Evolutionary conservation across 2,113 vertebrate species (phyloP).

Genomic region (Actenoides hombroni): DNA sequence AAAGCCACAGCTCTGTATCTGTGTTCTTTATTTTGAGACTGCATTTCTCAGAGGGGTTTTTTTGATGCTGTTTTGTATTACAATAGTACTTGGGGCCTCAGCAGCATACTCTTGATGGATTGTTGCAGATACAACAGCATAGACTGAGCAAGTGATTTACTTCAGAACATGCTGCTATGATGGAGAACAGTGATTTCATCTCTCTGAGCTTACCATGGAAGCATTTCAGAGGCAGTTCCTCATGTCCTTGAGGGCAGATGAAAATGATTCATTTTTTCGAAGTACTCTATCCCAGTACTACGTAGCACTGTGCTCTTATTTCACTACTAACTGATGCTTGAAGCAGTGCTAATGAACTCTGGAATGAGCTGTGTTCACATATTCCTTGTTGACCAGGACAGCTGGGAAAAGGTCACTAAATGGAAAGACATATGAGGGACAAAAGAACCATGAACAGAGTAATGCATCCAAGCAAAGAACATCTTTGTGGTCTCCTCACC

Average conservation of each 20-base stretch:
- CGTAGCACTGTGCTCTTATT: background rate
- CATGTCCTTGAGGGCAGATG: too few relatives aligned
- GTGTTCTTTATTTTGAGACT: background rate
- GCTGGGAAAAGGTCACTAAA: background rate
- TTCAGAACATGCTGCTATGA: background rate
- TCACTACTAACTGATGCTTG: background rate
- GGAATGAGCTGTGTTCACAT: background rate
- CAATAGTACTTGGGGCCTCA: background rate
- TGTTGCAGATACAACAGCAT: background rate
- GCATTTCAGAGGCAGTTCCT: background rate
- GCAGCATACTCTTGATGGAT: background rate
- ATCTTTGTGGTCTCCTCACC: background rate
- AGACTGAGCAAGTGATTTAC: background rate
- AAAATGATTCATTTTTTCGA: background rate
- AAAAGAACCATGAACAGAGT: background rate
- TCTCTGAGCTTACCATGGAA: background rate
- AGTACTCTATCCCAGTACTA: background rate
- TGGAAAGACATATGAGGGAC: background rate
- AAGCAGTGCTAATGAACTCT: background rate
- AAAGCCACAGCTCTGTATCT: background rate
- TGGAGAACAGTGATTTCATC: background rate
- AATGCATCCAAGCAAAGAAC: background rate
- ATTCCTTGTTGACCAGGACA: background rate
- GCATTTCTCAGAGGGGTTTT: background rate
- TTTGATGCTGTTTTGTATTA: background rate